Evolutionary conservation across 2,888 invertebrate genomes (phyloP).

Genomic region (Lycophotia porphyrea): DNA sequence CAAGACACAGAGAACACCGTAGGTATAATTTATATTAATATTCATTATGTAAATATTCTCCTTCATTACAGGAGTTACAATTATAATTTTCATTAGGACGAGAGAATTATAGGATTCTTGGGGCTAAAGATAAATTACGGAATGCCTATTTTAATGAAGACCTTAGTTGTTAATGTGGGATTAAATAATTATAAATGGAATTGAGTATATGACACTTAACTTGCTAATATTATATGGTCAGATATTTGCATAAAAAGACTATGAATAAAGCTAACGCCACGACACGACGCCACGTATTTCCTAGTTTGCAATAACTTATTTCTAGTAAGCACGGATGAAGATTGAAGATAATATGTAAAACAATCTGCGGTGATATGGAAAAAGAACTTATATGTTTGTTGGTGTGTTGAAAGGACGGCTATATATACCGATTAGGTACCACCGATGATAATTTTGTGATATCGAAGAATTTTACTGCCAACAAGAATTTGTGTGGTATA

Average conservation of each 20-base stretch:
- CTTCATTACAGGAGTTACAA: slow-evolving; percentile 45
- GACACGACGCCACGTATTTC: slow-evolving; percentile 25
- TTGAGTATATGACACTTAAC: slow-evolving; percentile 50
- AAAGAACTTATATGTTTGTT: slow-evolving; percentile 33
- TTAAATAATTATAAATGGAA: slow-evolving; percentile 39
- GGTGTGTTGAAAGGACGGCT: slow-evolving; percentile 24
- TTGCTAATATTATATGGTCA: slow-evolving; percentile 34
- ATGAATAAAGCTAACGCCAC: slow-evolving; percentile 49
- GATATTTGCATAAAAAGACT: slow-evolving; percentile 51
- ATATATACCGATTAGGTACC: slow-evolving; percentile 19
- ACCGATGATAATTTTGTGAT: slow-evolving; percentile 14
- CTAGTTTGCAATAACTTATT: slow-evolving; percentile 40
- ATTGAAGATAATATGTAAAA: slow-evolving; percentile 53
- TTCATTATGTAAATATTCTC: slow-evolving; percentile 36
- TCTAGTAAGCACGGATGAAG: slow-evolving; percentile 35
- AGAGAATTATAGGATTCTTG: slow-evolving; percentile 39
- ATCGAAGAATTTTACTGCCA: not conserved
- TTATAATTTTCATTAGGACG: slow-evolving; percentile 43
- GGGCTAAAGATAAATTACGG: slow-evolving; percentile 31
- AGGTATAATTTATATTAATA: slow-evolving; percentile 23
- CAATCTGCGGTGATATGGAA: slow-evolving; percentile 20
- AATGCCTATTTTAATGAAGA: slow-evolving; percentile 42
- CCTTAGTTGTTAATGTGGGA: slow-evolving; percentile 24
- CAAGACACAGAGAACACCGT: not conserved
- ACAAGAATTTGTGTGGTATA: too few species aligned